Conservation (phyloP, 2,888 invertebrate genomes). For the Archips crataeganus region DNA sequence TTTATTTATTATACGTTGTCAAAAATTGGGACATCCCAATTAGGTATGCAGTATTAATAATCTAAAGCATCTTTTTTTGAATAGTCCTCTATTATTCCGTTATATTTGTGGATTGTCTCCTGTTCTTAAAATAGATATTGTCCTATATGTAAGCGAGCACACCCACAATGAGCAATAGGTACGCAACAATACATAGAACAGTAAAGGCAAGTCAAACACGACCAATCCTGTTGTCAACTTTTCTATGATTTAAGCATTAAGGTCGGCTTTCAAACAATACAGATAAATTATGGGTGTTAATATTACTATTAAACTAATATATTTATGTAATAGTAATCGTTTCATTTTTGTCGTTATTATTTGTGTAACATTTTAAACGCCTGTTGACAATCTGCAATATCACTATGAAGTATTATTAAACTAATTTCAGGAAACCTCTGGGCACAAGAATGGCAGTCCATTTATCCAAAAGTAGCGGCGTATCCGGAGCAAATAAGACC, state of each 20-base stretch:
- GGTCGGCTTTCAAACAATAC: too few relatives aligned
- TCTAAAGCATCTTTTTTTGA: background rate
- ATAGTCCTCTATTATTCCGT: background rate
- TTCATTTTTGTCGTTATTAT: background rate
- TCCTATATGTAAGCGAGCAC: background rate
- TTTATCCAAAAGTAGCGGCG: conserved; percentile 79
- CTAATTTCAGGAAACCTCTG: conserved; percentile 86
- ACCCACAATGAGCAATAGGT: background rate
- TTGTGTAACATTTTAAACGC: conserved; percentile 31
- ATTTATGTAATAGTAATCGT: background rate
- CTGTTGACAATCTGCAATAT: conserved; percentile 30
- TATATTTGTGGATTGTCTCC: background rate
- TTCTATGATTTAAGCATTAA: too few relatives aligned
- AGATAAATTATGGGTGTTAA: too few relatives aligned
- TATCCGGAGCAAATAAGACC: conserved; percentile 84
- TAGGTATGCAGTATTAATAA: background rate
- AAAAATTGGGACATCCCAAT: too few relatives aligned
- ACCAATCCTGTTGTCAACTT: background rate
- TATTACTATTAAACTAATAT: too few relatives aligned
- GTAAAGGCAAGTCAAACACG: background rate
- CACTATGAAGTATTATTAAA: background rate
- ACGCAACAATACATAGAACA: background rate
- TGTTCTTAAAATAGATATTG: conserved; percentile 5
- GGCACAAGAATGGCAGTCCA: conserved; percentile 87
- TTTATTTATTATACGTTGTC: too few relatives aligned